phyloP scores from a whole-genome alignment of 2,797 vertebrate genomes.

The Aphelocoma californica region DNA sequence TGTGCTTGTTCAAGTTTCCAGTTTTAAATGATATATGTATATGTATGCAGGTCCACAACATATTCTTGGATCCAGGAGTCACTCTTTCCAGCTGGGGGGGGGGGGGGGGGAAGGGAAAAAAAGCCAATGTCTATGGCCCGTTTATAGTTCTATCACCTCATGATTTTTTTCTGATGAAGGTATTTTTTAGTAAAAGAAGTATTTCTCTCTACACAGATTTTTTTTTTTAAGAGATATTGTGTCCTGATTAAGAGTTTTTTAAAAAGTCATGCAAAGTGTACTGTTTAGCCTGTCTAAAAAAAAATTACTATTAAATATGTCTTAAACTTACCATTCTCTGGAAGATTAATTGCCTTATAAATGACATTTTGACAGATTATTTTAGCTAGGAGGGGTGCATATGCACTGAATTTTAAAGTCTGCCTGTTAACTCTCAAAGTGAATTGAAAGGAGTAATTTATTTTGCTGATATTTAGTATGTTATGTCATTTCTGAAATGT shows the following conservation, averaged over 20 bases:
- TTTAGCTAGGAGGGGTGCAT: background rate
- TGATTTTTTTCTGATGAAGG: background rate
- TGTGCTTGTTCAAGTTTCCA: background rate
- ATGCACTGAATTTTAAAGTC: background rate
- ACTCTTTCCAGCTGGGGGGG: background rate
- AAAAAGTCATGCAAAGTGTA: background rate
- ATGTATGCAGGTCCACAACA: background rate
- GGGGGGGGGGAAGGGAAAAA: too few species aligned
- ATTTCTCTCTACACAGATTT: background rate
- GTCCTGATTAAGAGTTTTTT: background rate
- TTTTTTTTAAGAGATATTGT: background rate
- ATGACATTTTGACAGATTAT: slow-evolving; percentile 16
- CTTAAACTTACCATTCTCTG: slow-evolving; percentile 8
- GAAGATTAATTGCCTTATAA: slow-evolving; percentile 25
- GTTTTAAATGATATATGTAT: background rate
- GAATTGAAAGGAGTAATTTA: background rate
- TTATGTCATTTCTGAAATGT: background rate
- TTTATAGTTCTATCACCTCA: slow-evolving; percentile 14
- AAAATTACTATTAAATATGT: background rate
- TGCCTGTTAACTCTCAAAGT: background rate
- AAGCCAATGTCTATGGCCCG: background rate
- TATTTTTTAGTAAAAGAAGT: background rate
- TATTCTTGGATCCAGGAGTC: background rate
- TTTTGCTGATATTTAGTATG: slow-evolving; percentile 14
- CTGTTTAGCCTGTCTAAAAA: background rate